phyloP scores from a whole-genome alignment of 1,140 invertebrate species.

The Ooceraea biroi region DNA sequence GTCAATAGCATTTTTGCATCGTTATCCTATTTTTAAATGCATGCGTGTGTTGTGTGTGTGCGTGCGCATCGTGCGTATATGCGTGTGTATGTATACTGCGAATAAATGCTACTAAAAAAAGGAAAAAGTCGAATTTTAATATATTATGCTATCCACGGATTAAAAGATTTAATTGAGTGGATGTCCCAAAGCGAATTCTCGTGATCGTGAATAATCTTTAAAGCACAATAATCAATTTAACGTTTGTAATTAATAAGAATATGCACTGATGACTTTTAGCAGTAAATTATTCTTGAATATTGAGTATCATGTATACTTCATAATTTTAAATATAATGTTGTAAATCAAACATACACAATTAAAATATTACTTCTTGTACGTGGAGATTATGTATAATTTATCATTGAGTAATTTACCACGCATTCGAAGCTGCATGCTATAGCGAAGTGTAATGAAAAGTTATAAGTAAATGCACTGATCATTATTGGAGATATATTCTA shows the following conservation, averaged over 20 bases:
- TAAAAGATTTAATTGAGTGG: conserved; percentile 13
- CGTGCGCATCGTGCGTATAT: too few species aligned
- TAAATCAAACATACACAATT: background rate
- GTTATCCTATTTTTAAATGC: background rate
- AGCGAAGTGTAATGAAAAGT: background rate
- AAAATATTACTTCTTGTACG: conserved; percentile 14
- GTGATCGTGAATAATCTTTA: background rate
- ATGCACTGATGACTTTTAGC: background rate
- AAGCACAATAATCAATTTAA: background rate
- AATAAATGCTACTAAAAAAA: background rate
- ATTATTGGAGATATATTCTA: conserved; percentile 6
- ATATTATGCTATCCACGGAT: background rate
- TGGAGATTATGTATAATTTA: background rate
- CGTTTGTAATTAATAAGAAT: background rate
- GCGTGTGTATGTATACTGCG: too few species aligned
- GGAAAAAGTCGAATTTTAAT: background rate
- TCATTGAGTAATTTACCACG: background rate
- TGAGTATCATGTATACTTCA: background rate
- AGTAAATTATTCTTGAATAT: conserved; percentile 15
- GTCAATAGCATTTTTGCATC: conserved; percentile 38
- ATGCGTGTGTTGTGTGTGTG: too few species aligned
- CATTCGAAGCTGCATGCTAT: conserved; percentile 3
- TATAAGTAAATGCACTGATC: conserved; percentile 1
- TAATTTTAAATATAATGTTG: background rate
- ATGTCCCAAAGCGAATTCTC: background rate